A percentile compares a stretch with the other conserved stretches of the same genome.
These are phyloP conservation scores for Osedax fenrisi DNA, from an alignment of 2,888 invertebrate genomes.

Conservation along the genomic window DNA sequence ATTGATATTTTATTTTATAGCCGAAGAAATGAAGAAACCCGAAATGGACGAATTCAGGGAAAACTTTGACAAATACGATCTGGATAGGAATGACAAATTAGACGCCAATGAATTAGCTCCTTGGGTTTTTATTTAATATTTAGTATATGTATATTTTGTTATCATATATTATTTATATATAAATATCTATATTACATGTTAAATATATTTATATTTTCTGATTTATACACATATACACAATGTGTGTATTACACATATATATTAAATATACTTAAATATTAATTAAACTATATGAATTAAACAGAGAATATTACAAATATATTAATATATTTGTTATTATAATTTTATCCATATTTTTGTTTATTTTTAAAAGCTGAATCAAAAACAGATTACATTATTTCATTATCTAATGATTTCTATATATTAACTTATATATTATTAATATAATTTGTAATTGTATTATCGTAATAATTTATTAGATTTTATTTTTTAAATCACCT, in stretches of 20 bases:
- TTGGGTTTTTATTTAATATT: constrained; percentile 56
- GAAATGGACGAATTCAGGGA: constrained; percentile 35
- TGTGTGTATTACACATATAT: neutral
- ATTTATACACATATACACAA: constrained; percentile 44
- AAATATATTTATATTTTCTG: neutral
- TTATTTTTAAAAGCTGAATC: too few relatives aligned
- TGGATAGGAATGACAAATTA: constrained; percentile 37
- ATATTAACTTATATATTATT: too few relatives aligned
- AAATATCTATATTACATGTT: neutral
- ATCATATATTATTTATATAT: neutral
- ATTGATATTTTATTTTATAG: constrained; percentile 20
- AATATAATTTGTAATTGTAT: too few relatives aligned
- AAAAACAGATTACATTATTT: too few relatives aligned
- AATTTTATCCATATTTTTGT: too few relatives aligned
- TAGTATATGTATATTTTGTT: neutral
- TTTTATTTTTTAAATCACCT: too few relatives aligned
- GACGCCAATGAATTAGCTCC: constrained; percentile 63
- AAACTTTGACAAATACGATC: constrained; percentile 58
- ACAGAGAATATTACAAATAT: too few relatives aligned
- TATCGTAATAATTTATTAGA: too few relatives aligned
- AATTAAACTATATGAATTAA: too few relatives aligned
- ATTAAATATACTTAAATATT: too few relatives aligned
- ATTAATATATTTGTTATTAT: too few relatives aligned
- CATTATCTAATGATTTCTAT: too few relatives aligned
- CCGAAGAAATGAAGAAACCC: constrained; percentile 4